A percentile compares a stretch with the other conserved stretches of the same genome.
phyloP scores from a whole-genome alignment of 2,113 vertebrate species.

The Craseonycteris thonglongyai region DNA sequence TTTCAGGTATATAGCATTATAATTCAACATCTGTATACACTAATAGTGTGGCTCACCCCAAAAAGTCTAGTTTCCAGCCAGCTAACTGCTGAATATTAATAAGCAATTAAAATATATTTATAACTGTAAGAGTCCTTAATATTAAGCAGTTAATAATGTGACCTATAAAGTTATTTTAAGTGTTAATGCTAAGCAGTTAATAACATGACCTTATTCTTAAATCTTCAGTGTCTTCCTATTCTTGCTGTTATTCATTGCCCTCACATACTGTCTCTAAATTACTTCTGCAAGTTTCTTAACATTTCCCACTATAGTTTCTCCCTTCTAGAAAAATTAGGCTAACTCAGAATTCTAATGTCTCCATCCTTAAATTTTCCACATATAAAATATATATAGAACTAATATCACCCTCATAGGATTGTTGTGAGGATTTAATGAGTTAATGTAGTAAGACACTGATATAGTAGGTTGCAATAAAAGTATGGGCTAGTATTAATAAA shows the following conservation, averaged over 20 bases:
- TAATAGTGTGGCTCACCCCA: background rate
- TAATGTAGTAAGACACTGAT: background rate
- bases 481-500: background rate
- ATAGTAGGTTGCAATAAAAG: background rate
- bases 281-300: background rate
- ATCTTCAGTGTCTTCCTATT: background rate
- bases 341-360: background rate
- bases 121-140: too few relatives aligned
- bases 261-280: background rate
- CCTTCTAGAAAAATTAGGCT: background rate
- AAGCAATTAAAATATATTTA: background rate
- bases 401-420: too few relatives aligned
- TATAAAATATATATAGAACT: background rate
- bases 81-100: background rate
- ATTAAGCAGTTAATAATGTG: too few relatives aligned
- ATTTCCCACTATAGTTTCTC: background rate
- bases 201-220: background rate
- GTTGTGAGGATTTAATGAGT: too few relatives aligned
- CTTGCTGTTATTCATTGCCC: background rate
- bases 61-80: background rate
- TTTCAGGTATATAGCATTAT: too few relatives aligned
- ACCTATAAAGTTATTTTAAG: background rate
- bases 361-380: background rate
- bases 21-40: background rate
- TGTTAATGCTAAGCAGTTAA: background rate